These are phyloP conservation scores for Oxystoma pomonae DNA, from an alignment of 2,888 invertebrate species.

Conservation along the genomic window DNA sequence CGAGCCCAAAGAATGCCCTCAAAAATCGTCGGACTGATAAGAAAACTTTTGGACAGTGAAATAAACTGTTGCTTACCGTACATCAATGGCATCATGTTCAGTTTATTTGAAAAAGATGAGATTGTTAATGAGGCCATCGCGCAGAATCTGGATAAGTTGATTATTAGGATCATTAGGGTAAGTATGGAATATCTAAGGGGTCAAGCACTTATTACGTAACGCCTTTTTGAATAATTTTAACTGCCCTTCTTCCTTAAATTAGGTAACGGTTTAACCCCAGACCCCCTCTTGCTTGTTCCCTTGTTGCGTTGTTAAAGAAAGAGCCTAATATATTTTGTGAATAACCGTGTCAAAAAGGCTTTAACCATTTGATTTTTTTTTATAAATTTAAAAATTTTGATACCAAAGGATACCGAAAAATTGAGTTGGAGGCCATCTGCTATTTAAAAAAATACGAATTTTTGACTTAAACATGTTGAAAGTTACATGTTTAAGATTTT, in stretches of 20 bases:
- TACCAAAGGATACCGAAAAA: too few relatives aligned
- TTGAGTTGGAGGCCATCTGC: too few relatives aligned
- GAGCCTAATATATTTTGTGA: too few relatives aligned
- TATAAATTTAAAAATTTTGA: too few relatives aligned
- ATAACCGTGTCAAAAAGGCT: too few relatives aligned
- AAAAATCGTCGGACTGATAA: constrained; percentile 32
- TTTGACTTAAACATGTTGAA: too few relatives aligned
- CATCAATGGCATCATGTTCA: constrained; percentile 47
- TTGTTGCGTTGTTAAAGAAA: too few relatives aligned
- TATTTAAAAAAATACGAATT: too few relatives aligned
- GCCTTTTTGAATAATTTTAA: background rate
- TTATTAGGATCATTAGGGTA: constrained; percentile 26
- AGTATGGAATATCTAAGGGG: background rate
- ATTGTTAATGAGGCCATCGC: constrained; percentile 49
- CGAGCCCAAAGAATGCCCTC: constrained; percentile 15
- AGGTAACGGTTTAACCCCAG: too few relatives aligned
- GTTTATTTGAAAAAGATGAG: constrained; percentile 47
- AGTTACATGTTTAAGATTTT: too few relatives aligned
- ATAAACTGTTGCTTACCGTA: constrained; percentile 39
- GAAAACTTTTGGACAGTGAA: constrained; percentile 32
- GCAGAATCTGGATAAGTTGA: constrained; percentile 29
- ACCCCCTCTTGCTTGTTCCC: too few relatives aligned
- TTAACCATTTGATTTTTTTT: too few relatives aligned
- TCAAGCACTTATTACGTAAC: background rate
- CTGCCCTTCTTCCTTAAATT: background rate